Evolutionary conservation across 2,797 vertebrate genomes (phyloP), one percentile per base, ranked within the genome.

Genomic region (Falco concolor): DNA sequence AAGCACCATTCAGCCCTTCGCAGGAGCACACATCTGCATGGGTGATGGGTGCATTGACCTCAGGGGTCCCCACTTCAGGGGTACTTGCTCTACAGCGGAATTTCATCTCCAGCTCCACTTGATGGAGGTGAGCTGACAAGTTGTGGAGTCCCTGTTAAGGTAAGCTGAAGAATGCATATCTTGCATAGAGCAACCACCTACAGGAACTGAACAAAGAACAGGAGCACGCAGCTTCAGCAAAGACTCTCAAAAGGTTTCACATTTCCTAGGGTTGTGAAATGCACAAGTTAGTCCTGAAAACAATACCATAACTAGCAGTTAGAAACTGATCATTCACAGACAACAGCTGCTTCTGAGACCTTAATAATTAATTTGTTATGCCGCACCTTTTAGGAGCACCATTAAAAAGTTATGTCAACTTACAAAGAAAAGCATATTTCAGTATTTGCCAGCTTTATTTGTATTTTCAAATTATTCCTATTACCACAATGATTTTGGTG

Each of bases 141-240:
- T 0, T 19, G 42, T 28, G 17, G 12, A 25, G 5, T 57, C 9
- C 34, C 36, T 36, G 22, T 23, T 16, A 22, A 72, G 19, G 24
- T 4, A 9, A 82, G 19, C 5, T 42, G 63, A 15, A 47, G 36
- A 56, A 7, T 0, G 2, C 42, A 49, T 27, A 38, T 36, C 60
- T 53, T 24, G 9, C 21, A 9, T 0, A 0, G 20, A 60, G 16
- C 7, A 34, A 12, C 34, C 23, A 10, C 0, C 0, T 5, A 8
- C 2, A 28, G 64, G 28, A 56, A 2, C 17, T 40, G 69, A 64
- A 44, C 40, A 54, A 54, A 56, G 34, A 65, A 18, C 9, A 24
- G 4, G 0, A 68, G 23, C 23, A 13, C 0, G 0, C 19, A 45
- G 89, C 44, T 77, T 47, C 6, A 1, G 56, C n/a, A 67, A 13